phyloP scores from a whole-genome alignment of 1,140 invertebrate genomes.

The Eubasilissa regina region DNA sequence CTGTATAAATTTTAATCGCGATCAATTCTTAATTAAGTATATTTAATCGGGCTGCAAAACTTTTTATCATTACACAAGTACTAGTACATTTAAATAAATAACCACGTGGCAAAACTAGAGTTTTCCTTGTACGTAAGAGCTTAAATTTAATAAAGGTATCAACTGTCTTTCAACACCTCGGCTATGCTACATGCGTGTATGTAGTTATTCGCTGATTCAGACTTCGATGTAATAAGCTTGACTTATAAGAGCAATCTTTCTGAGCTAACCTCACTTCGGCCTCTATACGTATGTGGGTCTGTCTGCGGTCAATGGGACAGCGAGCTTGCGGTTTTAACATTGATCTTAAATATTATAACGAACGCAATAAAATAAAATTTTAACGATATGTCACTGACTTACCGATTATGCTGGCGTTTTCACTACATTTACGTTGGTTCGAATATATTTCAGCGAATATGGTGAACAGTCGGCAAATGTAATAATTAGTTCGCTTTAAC shows the following conservation, averaged over 20 bases:
- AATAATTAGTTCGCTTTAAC: too few species aligned
- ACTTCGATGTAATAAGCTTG: background rate
- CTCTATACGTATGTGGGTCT: conserved; percentile 13
- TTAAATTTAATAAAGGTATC: too few species aligned
- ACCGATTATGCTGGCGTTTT: background rate
- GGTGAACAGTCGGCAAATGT: too few species aligned
- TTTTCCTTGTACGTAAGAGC: too few species aligned
- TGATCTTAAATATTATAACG: background rate
- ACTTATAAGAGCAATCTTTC: conserved; percentile 1
- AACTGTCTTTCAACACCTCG: too few species aligned
- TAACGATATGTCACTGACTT: background rate
- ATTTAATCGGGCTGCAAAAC: too few species aligned
- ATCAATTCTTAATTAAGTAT: too few species aligned
- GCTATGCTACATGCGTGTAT: background rate
- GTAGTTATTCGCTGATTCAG: background rate
- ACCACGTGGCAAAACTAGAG: too few species aligned
- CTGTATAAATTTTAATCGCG: too few species aligned
- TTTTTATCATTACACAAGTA: too few species aligned
- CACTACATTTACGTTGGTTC: background rate
- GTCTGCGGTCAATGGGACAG: conserved; percentile 9
- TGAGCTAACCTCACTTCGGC: background rate
- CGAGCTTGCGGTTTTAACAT: background rate
- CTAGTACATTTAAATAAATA: too few species aligned
- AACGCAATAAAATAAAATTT: conserved; percentile 13
- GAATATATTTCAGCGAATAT: too few species aligned